Evolutionary conservation across 2,113 vertebrate species (phyloP).

Genomic region (Sander vitreus): DNA sequence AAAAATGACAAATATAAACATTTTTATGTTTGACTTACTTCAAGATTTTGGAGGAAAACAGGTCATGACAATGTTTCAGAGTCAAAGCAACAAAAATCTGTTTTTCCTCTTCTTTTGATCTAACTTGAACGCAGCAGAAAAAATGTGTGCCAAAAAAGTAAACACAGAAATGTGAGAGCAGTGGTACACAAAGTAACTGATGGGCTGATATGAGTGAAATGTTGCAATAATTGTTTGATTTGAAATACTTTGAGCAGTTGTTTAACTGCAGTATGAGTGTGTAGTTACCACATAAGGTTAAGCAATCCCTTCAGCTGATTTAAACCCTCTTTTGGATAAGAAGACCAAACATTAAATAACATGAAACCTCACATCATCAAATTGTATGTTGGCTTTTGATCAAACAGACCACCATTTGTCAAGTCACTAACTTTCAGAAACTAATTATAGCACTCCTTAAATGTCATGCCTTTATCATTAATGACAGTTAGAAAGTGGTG

Average conservation of each 20-base stretch:
- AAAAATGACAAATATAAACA: neutral
- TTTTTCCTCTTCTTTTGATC: constrained; percentile 23
- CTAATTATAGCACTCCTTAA: constrained; percentile 60
- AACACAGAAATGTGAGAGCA: constrained; percentile 15
- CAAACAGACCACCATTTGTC: constrained; percentile 45
- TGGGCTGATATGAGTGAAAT: constrained; percentile 6
- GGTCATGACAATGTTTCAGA: constrained; percentile 3
- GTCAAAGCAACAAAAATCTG: constrained; percentile 19
- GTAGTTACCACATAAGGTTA: neutral
- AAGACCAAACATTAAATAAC: constrained; percentile 13
- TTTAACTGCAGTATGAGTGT: neutral
- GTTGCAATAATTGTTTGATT: neutral
- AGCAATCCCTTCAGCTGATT: constrained; percentile 13
- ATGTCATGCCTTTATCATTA: constrained; percentile 60
- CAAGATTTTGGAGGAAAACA: neutral
- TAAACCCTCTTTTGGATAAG: constrained; percentile 18
- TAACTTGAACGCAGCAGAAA: neutral
- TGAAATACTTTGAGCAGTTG: neutral
- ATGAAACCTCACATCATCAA: constrained; percentile 4
- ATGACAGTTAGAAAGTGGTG: constrained; percentile 30
- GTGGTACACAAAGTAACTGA: neutral
- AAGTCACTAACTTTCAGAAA: constrained; percentile 47
- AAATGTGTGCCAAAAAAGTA: neutral
- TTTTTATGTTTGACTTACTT: neutral
- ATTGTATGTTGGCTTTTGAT: constrained; percentile 47